Evolutionary conservation across 2,888 invertebrate genomes (phyloP).

Genomic region (Hypsopygia costalis): DNA sequence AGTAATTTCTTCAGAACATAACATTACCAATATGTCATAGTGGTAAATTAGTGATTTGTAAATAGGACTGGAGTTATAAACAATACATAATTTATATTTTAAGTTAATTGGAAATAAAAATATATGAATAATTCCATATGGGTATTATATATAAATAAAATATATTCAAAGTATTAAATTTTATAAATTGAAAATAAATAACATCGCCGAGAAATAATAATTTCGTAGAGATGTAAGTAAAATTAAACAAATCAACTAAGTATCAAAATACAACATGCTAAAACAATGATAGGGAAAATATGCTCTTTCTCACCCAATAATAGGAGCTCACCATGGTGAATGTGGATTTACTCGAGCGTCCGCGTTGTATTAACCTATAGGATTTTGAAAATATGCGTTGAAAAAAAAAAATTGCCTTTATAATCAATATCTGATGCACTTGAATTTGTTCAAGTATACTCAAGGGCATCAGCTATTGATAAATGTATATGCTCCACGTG

Average conservation of each 20-base stretch:
- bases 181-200: neutral
- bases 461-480: no score
- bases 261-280: neutral
- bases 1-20: conserved; percentile 25
- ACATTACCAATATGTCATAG: conserved; percentile 14
- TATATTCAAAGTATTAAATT: conserved; percentile 5
- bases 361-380: no score
- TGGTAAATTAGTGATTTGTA: conserved; percentile 31
- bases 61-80: conserved; percentile 20
- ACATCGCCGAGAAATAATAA: conserved; percentile 2
- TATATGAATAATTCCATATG: conserved; percentile 11
- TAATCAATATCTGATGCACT: no score
- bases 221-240: neutral
- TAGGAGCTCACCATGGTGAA: no score
- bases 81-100: conserved; percentile 7
- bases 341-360: no score
- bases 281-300: neutral
- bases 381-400: no score
- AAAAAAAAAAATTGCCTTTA: no score
- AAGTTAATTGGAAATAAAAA: conserved; percentile 6
- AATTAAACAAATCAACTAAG: neutral
- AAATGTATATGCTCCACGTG: no score
- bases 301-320: neutral
- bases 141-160: conserved; percentile 14
- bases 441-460: no score